Conservation (phyloP, 2,113 vertebrate genomes). For the Cyanoderma ruficeps region DNA sequence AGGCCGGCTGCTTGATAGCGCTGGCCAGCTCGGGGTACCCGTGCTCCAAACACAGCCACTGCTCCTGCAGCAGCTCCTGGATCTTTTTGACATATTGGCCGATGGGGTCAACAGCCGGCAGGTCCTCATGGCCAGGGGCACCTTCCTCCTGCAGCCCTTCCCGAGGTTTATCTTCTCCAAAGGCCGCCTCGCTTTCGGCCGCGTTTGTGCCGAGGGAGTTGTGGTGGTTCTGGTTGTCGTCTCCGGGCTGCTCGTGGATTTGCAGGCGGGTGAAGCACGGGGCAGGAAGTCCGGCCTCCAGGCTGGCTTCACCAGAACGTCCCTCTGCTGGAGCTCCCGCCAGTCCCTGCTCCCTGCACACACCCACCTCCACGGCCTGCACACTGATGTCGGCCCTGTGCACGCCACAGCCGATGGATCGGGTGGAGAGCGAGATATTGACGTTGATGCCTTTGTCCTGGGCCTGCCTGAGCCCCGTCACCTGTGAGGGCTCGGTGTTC, state of each 20-base stretch:
- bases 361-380: accelerated
- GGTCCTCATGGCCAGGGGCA: neutral
- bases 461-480: conserved; percentile 47
- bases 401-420: neutral
- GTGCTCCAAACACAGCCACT: conserved; percentile 92
- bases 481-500: conserved; percentile 67
- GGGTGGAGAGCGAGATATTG: conserved; percentile 35
- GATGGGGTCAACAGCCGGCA: conserved; percentile 79
- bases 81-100: conserved; percentile 93
- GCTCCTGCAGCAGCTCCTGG: conserved; percentile 93
- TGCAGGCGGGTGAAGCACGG: conserved; percentile 38
- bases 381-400: accelerated
- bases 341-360: neutral
- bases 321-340: neutral
- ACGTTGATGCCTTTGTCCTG: conserved; percentile 74
- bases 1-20: conserved; percentile 83
- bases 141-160: conserved; percentile 21
- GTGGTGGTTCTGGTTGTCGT: conserved; percentile 12
- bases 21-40: conserved; percentile 84
- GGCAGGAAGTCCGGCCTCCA: neutral
- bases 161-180: neutral
- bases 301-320: neutral
- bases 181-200: neutral
- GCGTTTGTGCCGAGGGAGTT: neutral
- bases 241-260: conserved; percentile 27